Evolutionary conservation across 2,797 vertebrate genomes (phyloP), one percentile per base, ranked within the genome.

Genomic region (Cuculus canorus): DNA sequence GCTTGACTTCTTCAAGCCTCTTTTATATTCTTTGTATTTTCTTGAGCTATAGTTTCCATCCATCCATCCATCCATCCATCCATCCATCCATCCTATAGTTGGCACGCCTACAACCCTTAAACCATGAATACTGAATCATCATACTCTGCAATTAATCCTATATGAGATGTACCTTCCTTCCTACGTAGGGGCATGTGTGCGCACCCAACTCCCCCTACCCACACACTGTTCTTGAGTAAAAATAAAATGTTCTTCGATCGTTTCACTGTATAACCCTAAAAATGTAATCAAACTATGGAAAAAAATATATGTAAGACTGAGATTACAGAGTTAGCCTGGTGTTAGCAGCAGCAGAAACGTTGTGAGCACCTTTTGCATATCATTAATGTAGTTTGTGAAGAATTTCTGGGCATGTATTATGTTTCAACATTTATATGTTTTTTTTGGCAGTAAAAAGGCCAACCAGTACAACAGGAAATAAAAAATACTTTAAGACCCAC

Each of bases 131-230:
- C 7, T 43, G 25, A 81, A 60, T 45, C 1, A 1, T 50, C 32
- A 13, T 39, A 28, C 4, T 50, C 53, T 69, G 16, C 23, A 68
- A 5, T 1, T 57, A 23, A 41, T 21, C 19, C 23, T 4, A 1
- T 43, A 17, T 18, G 19, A 43, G 28, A 53, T 3, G 32, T 17
- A 56, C 5, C 1, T 30, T 11, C 5, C 16, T 39, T 77, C 17
- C 13, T 48, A 2, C 2, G n/a, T 10, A 5, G 4, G 0, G 7
- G 12, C 5, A 2, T 2, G 30, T 24, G 5, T 3, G 0, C 10
- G 11, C 7, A 7, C 9, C 18, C 22, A 37, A 24, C 6, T 11
- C 12, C 18, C 48, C 23, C 21, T 47, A 47, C 25, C 9, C 8
- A 30, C 35, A 37, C 6, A 8, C 6, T 22, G 5, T 19, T 86